A percentile compares a stretch with the other conserved stretches of the same genome.
Evolutionary conservation across 2,113 vertebrate genomes (phyloP).

Genomic region (Heliornis fulica): DNA sequence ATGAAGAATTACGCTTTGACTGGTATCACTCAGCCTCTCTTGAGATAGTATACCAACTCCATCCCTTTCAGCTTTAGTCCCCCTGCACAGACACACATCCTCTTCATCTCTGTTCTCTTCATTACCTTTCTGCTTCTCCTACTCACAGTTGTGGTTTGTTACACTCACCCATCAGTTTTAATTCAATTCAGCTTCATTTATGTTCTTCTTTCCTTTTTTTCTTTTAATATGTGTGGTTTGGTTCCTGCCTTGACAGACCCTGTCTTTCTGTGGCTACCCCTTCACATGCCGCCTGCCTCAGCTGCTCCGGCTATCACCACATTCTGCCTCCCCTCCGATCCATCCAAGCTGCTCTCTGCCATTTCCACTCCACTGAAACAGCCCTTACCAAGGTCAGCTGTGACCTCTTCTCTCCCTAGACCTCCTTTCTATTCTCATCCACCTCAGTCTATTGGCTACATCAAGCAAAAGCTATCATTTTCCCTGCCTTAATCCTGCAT

Average conservation of each 20-base stretch:
- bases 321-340: not conserved
- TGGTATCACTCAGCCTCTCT: not conserved
- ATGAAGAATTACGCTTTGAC: not conserved
- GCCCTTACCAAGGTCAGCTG: not conserved
- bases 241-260: not conserved
- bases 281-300: rapidly evolving
- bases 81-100: not conserved
- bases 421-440: not conserved
- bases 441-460: not conserved
- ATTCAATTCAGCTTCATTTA: not conserved
- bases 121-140: not conserved
- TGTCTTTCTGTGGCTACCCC: rapidly evolving
- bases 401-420: not conserved
- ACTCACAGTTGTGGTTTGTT: not conserved
- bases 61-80: not conserved
- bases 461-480: conserved; percentile 3
- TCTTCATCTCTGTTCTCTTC: not conserved
- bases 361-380: not conserved
- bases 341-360: not conserved
- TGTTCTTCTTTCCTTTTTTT: not conserved
- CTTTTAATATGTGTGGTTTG: not conserved
- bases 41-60: not conserved
- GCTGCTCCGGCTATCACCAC: rapidly evolving
- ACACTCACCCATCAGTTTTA: not conserved
- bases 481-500: not conserved